A percentile compares a stretch with the other conserved stretches of the same genome.
Conservation (phyloP, 2,797 vertebrate genomes). For the Hapalemur alaotrensis region DNA sequence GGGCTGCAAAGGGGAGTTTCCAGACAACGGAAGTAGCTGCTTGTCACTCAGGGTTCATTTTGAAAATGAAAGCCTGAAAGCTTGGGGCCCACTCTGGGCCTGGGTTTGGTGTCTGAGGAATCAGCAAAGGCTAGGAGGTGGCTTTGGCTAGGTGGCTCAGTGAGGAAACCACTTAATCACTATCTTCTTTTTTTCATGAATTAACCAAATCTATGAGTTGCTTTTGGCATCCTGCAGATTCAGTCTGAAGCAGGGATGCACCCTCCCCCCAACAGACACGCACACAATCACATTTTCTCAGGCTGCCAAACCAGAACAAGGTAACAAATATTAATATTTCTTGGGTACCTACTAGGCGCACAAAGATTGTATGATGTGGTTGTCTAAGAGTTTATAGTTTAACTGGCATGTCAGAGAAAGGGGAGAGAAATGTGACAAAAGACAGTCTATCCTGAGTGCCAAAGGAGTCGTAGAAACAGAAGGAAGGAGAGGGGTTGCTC, state of each 20-base stretch:
- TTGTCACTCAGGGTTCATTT: slow-evolving; percentile 71
- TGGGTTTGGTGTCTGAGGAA: not conserved
- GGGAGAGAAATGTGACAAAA: not conserved
- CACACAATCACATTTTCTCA: not conserved
- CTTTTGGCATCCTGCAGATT: not conserved
- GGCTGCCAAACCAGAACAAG: not conserved
- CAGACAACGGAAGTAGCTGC: slow-evolving; percentile 69
- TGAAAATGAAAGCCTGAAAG: slow-evolving; percentile 74
- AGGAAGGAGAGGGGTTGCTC: not conserved
- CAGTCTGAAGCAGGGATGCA: not conserved
- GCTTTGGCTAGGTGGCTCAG: not conserved
- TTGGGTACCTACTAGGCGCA: not conserved
- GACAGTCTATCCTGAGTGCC: not conserved
- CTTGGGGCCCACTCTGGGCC: slow-evolving; percentile 9
- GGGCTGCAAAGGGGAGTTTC: slow-evolving; percentile 63
- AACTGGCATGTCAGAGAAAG: not conserved
- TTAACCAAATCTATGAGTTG: not conserved
- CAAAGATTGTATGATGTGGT: not conserved
- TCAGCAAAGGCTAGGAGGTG: not conserved
- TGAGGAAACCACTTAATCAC: not conserved
- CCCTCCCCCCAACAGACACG: not conserved
- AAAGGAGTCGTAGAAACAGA: not conserved
- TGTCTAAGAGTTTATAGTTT: not conserved
- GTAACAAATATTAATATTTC: not conserved
- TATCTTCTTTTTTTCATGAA: not conserved